Base-by-base conservation (phyloP, 2,888 invertebrate species). In the Apeira syringaria region DNA sequence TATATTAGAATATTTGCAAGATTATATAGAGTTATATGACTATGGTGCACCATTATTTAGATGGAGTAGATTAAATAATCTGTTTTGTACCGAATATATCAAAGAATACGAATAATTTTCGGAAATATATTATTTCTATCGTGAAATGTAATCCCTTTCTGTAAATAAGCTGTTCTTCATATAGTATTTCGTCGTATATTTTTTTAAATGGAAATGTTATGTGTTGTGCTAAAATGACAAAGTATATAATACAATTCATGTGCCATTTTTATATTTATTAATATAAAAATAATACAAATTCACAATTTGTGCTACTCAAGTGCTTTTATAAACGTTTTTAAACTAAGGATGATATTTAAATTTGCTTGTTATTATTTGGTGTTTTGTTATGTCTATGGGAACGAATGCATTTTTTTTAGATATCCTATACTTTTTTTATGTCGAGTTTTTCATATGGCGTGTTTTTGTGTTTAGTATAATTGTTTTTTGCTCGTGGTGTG, bases 31-130 rank as follows among this genome's bases (percentile, higher is more conserved):
- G 68, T 74, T 72, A 64, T 71, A 64, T 71, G 72, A 70, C 67
- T 80, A 83, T 85, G 85, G 87, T 89, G 87, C 86, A 87, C 89
- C 76, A 73, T 74, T 80, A 69, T 71, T 69, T 78, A 76, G 73
- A 77, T 72, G 67, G 68, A 73, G 63, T 77, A 76, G 51, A 61
- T 59, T 53, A 53, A 61, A 58, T 5, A 35, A 51, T 68, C 60
- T 68, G 64, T 65, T 70, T 69, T 64, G 64, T 64, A 68, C 65
- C 64, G 51, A 50, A 52, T 53, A 48, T 55, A 40, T 47, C 44
- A 58, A 55, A 39, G 46, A 57, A 39, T 47, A 57, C 34, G 29
- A 57, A 64, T 38, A 37, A 55, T 61, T 67, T 67, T 62, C 53
- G 59, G 61, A 68, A 63, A 62, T 61, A 71, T 71, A 80, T 76